Percentiles rank a stretch among this genome's conserved stretches.
These are phyloP conservation scores for Peromyscus melanophrys DNA, from an alignment of 2,797 vertebrate species.

Conservation along the genomic window DNA sequence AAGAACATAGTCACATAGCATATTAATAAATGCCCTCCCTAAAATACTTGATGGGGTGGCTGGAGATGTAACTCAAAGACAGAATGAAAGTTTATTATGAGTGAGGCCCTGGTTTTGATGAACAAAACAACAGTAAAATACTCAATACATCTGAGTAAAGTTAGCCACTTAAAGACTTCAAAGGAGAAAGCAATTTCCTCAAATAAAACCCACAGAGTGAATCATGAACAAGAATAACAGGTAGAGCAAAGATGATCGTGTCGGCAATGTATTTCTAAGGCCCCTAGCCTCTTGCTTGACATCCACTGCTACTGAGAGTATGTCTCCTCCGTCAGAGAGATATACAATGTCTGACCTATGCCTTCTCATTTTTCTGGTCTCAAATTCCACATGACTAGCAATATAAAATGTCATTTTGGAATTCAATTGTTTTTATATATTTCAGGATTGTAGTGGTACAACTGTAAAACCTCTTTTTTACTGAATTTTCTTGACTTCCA, in stretches of 20 bases:
- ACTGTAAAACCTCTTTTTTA: background rate
- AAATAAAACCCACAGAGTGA: background rate
- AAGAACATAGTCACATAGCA: background rate
- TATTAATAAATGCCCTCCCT: background rate
- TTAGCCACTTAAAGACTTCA: background rate
- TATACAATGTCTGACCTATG: background rate
- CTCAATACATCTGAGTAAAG: background rate
- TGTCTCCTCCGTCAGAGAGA: background rate
- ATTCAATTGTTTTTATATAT: constrained; percentile 7
- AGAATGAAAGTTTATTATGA: background rate
- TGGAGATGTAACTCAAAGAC: background rate
- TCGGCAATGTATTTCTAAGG: background rate
- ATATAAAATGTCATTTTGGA: constrained; percentile 30
- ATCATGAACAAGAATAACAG: background rate
- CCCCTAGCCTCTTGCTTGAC: too few species aligned
- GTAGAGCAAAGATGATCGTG: too few species aligned
- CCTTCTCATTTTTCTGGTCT: constrained; percentile 14
- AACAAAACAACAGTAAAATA: background rate
- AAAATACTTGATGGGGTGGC: background rate
- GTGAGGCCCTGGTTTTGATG: background rate
- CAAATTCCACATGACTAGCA: background rate
- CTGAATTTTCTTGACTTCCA: constrained; percentile 22
- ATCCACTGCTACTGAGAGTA: background rate
- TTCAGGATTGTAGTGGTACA: constrained; percentile 21
- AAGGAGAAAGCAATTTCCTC: background rate